Evolutionary conservation across 2,797 vertebrate species (phyloP).

Genomic region (Arvicola amphibius): DNA sequence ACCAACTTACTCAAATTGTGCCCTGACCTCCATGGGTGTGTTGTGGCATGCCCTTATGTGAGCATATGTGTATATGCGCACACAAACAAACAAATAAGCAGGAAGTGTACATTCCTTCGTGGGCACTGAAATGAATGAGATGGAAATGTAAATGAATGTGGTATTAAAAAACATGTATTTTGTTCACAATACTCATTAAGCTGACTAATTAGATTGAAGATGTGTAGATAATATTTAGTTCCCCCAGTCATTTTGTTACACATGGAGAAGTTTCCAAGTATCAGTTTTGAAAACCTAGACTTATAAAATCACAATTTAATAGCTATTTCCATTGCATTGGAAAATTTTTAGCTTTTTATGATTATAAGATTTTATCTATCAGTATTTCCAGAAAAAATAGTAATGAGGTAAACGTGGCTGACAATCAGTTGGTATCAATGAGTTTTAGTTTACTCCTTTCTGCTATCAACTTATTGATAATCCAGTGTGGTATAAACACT

Average conservation of each 20-base stretch:
- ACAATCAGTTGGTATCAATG: background rate
- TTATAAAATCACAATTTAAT: constrained; percentile 37
- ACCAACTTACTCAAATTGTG: background rate
- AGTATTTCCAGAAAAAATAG: background rate
- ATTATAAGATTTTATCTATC: background rate
- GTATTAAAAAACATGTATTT: background rate
- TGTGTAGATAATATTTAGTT: background rate
- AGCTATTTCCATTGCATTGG: background rate
- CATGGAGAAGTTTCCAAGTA: background rate
- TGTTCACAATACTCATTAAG: background rate
- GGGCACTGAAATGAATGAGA: background rate
- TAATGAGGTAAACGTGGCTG: background rate
- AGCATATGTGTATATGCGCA: background rate
- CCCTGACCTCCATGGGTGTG: background rate
- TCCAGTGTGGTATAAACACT: background rate
- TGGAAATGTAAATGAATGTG: background rate
- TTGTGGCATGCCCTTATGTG: background rate
- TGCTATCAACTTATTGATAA: constrained; percentile 30
- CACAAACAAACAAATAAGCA: background rate
- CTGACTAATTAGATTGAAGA: background rate
- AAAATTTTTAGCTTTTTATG: background rate
- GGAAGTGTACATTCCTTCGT: background rate
- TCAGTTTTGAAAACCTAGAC: background rate
- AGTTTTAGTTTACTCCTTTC: background rate
- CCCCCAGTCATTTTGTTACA: background rate